Evolutionary conservation across 2,888 invertebrate species (phyloP).

Genomic region (Pheosia tremula): DNA sequence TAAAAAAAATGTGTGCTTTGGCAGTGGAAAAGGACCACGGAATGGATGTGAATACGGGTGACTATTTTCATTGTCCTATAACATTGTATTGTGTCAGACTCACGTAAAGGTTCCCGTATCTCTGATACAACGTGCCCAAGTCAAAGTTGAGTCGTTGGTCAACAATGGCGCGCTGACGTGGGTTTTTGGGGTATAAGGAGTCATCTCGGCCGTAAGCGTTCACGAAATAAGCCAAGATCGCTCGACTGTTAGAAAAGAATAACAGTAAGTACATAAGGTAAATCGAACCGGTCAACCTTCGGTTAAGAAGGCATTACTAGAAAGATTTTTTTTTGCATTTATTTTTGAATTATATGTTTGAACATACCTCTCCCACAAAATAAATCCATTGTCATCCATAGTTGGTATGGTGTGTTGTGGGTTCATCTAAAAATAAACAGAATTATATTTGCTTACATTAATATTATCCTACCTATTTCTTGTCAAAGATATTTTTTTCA

Average conservation of each 20-base stretch:
- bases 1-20: too few relatives aligned
- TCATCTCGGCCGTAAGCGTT: slow-evolving; percentile 87
- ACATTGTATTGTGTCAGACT: slow-evolving; percentile 51
- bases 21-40: too few relatives aligned
- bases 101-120: slow-evolving; percentile 84
- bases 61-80: too few relatives aligned
- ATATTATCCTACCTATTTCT: too few relatives aligned
- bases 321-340: neutral
- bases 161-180: slow-evolving; percentile 85
- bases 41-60: too few relatives aligned
- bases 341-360: neutral
- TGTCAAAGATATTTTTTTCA: too few relatives aligned
- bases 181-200: slow-evolving; percentile 86
- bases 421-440: slow-evolving; percentile 82
- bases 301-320: neutral
- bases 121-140: slow-evolving; percentile 80
- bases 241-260: slow-evolving; percentile 80
- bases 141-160: slow-evolving; percentile 87
- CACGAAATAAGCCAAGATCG: slow-evolving; percentile 87
- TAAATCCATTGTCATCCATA: slow-evolving; percentile 88
- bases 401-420: slow-evolving; percentile 90
- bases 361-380: slow-evolving; percentile 87
- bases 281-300: too few relatives aligned
- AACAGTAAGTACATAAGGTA: too few relatives aligned
- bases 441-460: neutral